phyloP scores from a whole-genome alignment of 2,888 invertebrate species.

The Parasteatoda lunata region DNA sequence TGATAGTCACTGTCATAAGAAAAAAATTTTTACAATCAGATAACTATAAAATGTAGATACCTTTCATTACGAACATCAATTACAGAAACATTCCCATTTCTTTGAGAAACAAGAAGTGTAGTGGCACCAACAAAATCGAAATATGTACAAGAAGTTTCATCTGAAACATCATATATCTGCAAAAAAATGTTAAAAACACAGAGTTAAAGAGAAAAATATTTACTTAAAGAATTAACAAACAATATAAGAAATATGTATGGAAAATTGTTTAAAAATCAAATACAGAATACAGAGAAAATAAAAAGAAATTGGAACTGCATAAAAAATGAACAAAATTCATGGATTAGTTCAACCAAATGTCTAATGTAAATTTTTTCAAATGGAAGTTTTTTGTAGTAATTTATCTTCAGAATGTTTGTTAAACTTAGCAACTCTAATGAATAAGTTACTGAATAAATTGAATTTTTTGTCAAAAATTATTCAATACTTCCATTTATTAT shows the following conservation, averaged over 20 bases:
- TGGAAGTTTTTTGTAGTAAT: too few relatives aligned
- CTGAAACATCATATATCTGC: constrained; percentile 26
- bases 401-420: too few relatives aligned
- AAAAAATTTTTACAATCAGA: neutral
- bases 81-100: constrained; percentile 73
- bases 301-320: constrained; percentile 41
- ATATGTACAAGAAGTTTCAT: constrained; percentile 69
- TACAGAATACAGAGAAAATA: neutral
- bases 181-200: neutral
- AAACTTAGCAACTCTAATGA: too few relatives aligned
- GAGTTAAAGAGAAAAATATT: constrained; percentile 10
- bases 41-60: constrained; percentile 66
- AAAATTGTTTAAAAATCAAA: neutral
- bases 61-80: constrained; percentile 73
- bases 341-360: neutral
- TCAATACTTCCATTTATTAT: too few relatives aligned
- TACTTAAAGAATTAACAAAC: neutral
- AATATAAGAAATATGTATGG: neutral
- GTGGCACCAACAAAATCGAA: constrained; percentile 72
- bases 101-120: constrained; percentile 74
- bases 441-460: too few relatives aligned
- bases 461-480: too few relatives aligned
- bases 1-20: too few relatives aligned
- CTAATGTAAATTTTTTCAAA: neutral
- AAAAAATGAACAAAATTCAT: neutral